Conservation (phyloP, 2,797 vertebrate genomes). For the Galaxias olidus region DNA sequence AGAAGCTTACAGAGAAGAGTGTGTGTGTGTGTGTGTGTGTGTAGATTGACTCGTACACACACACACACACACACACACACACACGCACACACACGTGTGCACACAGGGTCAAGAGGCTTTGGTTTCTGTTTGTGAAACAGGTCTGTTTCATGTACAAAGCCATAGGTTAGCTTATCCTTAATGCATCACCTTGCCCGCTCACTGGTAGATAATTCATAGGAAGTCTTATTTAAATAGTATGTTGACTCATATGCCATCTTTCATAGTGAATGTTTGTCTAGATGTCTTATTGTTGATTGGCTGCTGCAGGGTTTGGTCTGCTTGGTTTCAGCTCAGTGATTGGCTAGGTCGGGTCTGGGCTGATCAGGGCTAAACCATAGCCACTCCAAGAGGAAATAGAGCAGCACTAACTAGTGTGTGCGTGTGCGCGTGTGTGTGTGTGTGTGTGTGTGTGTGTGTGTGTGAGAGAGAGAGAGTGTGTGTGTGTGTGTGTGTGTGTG, state of each 20-base stretch:
- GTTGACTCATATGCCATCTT: background rate
- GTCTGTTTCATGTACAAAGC: background rate
- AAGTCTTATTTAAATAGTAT: no score
- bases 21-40: background rate
- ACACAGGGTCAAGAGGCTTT: no score
- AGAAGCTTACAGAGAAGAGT: no score
- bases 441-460: conserved; percentile 21
- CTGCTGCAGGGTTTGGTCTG: background rate
- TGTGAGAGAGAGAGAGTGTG: conserved; percentile 16
- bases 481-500: conserved; percentile 10
- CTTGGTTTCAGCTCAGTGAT: conserved; percentile 1
- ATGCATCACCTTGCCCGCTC: background rate
- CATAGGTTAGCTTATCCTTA: background rate
- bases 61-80: no score
- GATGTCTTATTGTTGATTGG: background rate
- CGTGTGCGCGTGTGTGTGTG: conserved; percentile 9
- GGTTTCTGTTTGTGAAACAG: no score
- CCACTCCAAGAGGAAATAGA: conserved; percentile 64
- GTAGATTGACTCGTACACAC: no score
- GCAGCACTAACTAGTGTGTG: conserved; percentile 43
- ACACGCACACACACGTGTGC: no score
- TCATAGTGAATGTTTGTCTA: background rate
- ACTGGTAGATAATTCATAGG: background rate
- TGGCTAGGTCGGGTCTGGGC: conserved; percentile 12
- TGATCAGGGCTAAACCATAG: conserved; percentile 59